Evolutionary conservation across 2,888 invertebrate genomes (phyloP).

Genomic region (Poecilobothrus nobilitatus): DNA sequence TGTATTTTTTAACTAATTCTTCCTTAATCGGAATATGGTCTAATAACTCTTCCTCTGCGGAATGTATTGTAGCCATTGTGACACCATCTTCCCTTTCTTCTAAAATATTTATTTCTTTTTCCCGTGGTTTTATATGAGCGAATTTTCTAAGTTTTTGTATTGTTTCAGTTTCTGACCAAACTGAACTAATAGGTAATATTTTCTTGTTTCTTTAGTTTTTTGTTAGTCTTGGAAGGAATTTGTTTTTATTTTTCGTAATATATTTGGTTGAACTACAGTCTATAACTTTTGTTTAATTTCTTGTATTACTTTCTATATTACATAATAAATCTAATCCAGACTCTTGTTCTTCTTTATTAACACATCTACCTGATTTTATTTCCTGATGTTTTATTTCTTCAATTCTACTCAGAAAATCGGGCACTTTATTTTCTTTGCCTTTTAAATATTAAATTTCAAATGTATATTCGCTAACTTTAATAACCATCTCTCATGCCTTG

Average conservation of each 20-base stretch:
- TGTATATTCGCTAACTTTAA: constrained; percentile 12
- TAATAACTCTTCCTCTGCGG: too few species aligned
- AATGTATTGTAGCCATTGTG: constrained; percentile 13
- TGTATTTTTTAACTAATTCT: too few species aligned
- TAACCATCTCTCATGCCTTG: constrained; percentile 14
- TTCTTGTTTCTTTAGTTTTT: too few species aligned
- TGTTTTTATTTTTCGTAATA: too few species aligned
- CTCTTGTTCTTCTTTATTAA: not conserved
- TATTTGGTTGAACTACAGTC: too few species aligned
- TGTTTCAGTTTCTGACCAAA: too few species aligned
- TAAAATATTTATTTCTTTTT: not conserved
- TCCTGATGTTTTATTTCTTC: not conserved
- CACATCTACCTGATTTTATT: not conserved
- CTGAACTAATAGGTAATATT: too few species aligned
- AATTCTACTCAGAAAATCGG: constrained; percentile 3
- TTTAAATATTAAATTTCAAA: constrained; percentile 13
- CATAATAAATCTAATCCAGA: not conserved
- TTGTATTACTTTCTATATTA: not conserved
- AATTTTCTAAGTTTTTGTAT: too few species aligned
- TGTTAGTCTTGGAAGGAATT: too few species aligned
- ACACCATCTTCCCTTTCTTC: constrained; percentile 7
- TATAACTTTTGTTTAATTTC: too few species aligned
- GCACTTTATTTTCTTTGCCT: constrained; percentile 13
- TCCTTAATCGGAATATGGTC: too few species aligned
- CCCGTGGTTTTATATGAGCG: too few species aligned